These are phyloP conservation scores for Sander lucioperca DNA, from an alignment of 2,113 vertebrate species.

Conservation along the genomic window DNA sequence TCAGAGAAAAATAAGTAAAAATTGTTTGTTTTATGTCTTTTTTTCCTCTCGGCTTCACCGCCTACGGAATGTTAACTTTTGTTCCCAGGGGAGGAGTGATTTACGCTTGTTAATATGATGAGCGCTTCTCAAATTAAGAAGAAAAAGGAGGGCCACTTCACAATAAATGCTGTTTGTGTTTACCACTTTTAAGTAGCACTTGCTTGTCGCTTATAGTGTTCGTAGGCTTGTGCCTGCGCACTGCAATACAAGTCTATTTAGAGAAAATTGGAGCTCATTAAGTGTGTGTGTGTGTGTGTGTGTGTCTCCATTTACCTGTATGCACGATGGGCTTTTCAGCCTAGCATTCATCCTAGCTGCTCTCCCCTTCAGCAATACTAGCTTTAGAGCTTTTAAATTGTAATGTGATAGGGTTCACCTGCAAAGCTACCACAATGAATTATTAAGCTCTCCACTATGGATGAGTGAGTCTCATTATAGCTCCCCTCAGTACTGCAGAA, in stretches of 20 bases:
- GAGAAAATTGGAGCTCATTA: constrained; percentile 69
- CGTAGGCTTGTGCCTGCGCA: constrained; percentile 38
- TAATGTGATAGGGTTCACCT: constrained; percentile 84
- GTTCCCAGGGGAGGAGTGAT: constrained; percentile 32
- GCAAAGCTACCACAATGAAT: constrained; percentile 83
- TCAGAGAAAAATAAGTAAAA: constrained; percentile 64
- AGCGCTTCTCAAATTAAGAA: constrained; percentile 59
- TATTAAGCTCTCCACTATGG: constrained; percentile 84
- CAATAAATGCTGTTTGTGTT: constrained; percentile 66
- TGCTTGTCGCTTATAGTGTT: constrained; percentile 47
- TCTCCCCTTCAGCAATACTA: constrained; percentile 75
- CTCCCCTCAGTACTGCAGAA: constrained; percentile 76
- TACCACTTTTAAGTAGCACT: constrained; percentile 66
- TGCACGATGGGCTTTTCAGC: constrained; percentile 46
- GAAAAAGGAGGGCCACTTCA: constrained; percentile 46
- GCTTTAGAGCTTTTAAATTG: constrained; percentile 81
- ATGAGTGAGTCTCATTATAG: constrained; percentile 84
- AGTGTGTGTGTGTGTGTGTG: constrained; percentile 22
- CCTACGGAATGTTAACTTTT: constrained; percentile 54
- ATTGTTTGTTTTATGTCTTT: constrained; percentile 45
- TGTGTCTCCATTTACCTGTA: constrained; percentile 43
- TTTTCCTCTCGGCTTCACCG: constrained; percentile 6
- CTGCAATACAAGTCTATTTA: constrained; percentile 62
- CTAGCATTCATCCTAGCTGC: constrained; percentile 60
- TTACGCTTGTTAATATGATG: constrained; percentile 47